A percentile compares a stretch with the other conserved stretches of the same genome.
These are phyloP conservation scores for Enoplosus armatus DNA, from an alignment of 2,797 vertebrate genomes.

Conservation along the genomic window DNA sequence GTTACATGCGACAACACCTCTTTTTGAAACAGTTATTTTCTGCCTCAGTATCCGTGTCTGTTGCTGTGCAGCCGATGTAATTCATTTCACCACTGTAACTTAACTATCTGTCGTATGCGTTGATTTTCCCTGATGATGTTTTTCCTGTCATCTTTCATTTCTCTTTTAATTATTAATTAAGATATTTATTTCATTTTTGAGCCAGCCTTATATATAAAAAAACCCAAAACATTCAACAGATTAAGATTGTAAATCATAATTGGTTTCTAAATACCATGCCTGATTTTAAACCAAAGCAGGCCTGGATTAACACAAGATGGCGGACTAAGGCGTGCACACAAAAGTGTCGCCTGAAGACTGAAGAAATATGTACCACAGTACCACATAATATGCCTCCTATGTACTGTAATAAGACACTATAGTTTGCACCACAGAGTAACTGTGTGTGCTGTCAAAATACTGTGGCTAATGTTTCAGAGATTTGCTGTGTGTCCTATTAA, in stretches of 20 bases:
- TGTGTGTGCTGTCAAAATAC: not conserved
- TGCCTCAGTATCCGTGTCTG: not conserved
- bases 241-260: too few relatives aligned
- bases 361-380: not conserved
- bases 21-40: slow-evolving; percentile 31
- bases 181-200: not conserved
- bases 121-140: not conserved
- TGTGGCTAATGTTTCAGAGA: not conserved
- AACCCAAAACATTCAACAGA: too few relatives aligned
- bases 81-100: slow-evolving; percentile 7
- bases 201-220: too few relatives aligned
- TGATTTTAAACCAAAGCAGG: not conserved
- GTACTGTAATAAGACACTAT: not conserved
- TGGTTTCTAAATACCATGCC: too few relatives aligned
- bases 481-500: not conserved
- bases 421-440: not conserved
- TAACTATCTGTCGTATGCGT: not conserved
- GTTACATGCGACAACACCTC: slow-evolving; percentile 16
- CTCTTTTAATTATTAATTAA: not conserved
- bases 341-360: not conserved
- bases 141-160: not conserved
- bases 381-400: not conserved
- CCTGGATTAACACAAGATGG: not conserved
- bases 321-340: too few relatives aligned
- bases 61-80: not conserved